Percentiles rank a stretch among this genome's conserved stretches.
Conservation (phyloP, 2,113 vertebrate genomes). For the Dasyprocta punctata region DNA sequence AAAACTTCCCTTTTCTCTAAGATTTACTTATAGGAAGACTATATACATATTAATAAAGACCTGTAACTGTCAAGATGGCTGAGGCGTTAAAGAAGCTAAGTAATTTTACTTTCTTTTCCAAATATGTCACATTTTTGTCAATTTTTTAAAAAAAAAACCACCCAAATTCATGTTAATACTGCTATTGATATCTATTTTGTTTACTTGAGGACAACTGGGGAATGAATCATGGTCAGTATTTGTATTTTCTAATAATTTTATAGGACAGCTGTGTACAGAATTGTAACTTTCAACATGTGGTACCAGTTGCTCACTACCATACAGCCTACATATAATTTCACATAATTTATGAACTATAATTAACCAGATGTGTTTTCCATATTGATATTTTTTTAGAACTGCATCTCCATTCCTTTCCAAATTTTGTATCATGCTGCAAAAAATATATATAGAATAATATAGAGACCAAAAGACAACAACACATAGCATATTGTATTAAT, state of each 20-base stretch:
- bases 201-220: background rate
- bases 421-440: background rate
- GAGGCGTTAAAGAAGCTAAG: background rate
- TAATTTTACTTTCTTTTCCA: background rate
- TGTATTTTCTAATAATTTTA: background rate
- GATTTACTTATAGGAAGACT: background rate
- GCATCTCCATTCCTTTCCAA: background rate
- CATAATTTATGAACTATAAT: background rate
- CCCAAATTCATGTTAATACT: background rate
- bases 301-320: background rate
- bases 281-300: accelerated
- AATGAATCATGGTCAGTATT: background rate
- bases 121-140: background rate
- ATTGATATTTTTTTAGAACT: background rate
- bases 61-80: background rate
- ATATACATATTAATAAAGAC: background rate
- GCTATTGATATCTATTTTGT: background rate
- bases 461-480: background rate
- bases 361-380: background rate
- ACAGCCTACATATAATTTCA: background rate
- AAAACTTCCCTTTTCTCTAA: background rate
- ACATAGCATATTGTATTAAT: background rate
- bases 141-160: background rate
- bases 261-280: background rate
- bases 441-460: background rate